Evolutionary conservation across 2,888 invertebrate species (phyloP), one percentile per base, ranked within the genome.

Genomic region (Andrena dorsata): DNA sequence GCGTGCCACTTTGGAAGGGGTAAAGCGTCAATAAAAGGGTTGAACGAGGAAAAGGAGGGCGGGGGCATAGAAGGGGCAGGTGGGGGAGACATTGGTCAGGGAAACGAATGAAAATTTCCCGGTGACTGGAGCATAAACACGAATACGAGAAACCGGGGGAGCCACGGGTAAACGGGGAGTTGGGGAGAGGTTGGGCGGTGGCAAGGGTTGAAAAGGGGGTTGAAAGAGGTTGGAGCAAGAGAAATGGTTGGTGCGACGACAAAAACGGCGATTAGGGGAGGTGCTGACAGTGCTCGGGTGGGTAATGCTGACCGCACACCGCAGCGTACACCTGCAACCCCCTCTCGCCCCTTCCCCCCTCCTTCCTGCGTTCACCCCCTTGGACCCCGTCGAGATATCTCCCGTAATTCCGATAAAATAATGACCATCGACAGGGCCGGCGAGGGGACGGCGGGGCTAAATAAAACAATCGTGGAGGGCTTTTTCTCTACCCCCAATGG

Each of bases 191-290:
- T 68, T 65, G 76, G 60, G 66, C 61, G 74, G 76, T 10, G 56
- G 63, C 13, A 56, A 64, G 70, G 84, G 76, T 65, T 53, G 79
- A 70, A 81, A 77, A 41, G 8, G 60, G 77, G 83, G 76, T 74
- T 63, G 75, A 73, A 79, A 78, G 82, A 74, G 83, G 64, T 76
- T 65, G 63, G 71, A 78, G 82, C 74, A 86, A 89, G 87, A 89
- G 88, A 83, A 88, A 91, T 87, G 89, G 88, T 86, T 78, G 83
- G 87, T 81, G 84, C 86, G 77, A 83, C 85, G 89, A 90, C 90
- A 93, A 93, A 93, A 93, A 93, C 89, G 92, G 85, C 92, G 92
- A 93, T 93, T 93, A 92, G 91, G 90, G 87, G 89, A 83, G 90
- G 88, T 89, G 89, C 89, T 89, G 89, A 89, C 89, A 86, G 86